phyloP scores from a whole-genome alignment of 2,888 invertebrate species.

The Unio delphinus region DNA sequence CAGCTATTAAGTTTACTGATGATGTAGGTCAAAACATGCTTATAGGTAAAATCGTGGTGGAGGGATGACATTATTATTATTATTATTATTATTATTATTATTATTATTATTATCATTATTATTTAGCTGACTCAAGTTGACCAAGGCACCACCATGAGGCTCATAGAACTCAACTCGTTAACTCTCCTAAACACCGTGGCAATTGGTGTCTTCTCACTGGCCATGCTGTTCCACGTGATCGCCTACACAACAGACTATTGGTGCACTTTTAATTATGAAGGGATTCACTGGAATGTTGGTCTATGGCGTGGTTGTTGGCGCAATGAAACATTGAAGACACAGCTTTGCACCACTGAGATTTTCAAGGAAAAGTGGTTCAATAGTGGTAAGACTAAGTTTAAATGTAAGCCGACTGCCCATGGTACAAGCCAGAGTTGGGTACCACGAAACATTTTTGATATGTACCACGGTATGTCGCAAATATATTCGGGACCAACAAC shows the following conservation, averaged over 20 bases:
- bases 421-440: no score
- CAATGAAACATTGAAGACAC: constrained; percentile 7
- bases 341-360: constrained; percentile 24
- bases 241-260: constrained; percentile 35
- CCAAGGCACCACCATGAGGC: constrained; percentile 9
- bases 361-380: constrained; percentile 27
- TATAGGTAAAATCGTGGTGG: no score
- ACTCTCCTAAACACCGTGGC: constrained; percentile 27
- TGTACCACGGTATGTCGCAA: no score
- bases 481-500: no score
- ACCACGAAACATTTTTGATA: no score
- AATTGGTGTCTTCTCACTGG: constrained; percentile 29
- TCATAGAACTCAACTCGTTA: constrained; percentile 27
- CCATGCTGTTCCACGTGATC: constrained; percentile 35
- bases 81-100: no score
- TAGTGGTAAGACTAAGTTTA: constrained; percentile 31
- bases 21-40: no score
- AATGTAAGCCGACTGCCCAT: no score
- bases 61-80: no score
- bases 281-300: constrained; percentile 23
- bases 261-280: constrained; percentile 21
- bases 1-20: no score
- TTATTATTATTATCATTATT: no score
- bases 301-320: constrained; percentile 32
- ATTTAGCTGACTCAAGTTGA: no score